Conservation (phyloP, 2,113 vertebrate species). For the Lepus americanus region DNA sequence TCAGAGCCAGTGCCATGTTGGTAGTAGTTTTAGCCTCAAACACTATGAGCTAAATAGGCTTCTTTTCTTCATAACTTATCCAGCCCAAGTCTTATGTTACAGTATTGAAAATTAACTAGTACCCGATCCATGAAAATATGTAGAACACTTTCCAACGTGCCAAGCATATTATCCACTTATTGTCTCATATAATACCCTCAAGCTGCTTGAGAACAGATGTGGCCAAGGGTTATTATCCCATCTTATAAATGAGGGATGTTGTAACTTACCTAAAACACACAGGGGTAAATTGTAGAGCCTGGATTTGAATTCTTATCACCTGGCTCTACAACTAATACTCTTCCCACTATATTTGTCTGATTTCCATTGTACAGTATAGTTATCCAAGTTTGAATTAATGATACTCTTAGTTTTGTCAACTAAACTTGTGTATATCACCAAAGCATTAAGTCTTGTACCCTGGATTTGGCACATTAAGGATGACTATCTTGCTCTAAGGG, state of each 20-base stretch:
- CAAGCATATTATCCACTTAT: not conserved
- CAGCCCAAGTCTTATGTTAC: not conserved
- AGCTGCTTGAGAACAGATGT: not conserved
- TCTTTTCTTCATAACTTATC: not conserved
- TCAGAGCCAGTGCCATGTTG: not conserved
- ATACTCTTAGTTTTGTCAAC: not conserved
- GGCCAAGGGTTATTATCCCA: not conserved
- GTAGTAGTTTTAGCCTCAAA: not conserved
- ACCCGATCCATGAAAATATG: not conserved
- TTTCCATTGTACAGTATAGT: not conserved
- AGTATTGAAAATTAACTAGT: not conserved
- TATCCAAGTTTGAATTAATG: not conserved
- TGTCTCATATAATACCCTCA: not conserved
- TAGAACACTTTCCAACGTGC: not conserved
- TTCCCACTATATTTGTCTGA: not conserved
- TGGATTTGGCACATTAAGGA: accelerated
- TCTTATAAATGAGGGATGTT: not conserved
- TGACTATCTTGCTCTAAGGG: not conserved
- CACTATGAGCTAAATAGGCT: not conserved
- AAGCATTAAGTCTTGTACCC: not conserved
- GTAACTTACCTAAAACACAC: not conserved
- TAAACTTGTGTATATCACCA: not conserved
- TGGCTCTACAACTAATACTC: not conserved
- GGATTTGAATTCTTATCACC: not conserved
- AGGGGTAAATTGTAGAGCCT: not conserved